phyloP scores from a whole-genome alignment of 2,888 invertebrate genomes.

The Phengaris alcon region DNA sequence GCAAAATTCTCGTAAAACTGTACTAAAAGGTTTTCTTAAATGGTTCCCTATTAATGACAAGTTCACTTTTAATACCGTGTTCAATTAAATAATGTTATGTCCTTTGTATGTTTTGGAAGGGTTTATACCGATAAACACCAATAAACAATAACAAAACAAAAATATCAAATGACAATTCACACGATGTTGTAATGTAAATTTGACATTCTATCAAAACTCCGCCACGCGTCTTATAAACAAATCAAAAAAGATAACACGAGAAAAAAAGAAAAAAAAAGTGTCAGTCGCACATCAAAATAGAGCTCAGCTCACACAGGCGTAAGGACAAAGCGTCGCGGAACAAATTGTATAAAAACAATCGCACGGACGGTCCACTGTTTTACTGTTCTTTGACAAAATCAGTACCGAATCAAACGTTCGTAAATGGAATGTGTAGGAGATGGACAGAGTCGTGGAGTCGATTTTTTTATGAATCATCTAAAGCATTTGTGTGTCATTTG shows the following conservation, averaged over 20 bases:
- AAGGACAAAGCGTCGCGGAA: constrained; percentile 59
- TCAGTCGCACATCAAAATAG: constrained; percentile 75
- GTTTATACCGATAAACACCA: constrained; percentile 12
- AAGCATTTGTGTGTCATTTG: too few relatives aligned
- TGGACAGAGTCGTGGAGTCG: constrained; percentile 47
- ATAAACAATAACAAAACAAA: constrained; percentile 21
- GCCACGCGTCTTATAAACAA: constrained; percentile 60
- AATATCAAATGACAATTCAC: constrained; percentile 50
- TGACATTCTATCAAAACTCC: constrained; percentile 73
- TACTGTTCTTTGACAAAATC: constrained; percentile 75
- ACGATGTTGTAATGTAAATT: constrained; percentile 67
- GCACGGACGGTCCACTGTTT: constrained; percentile 64
- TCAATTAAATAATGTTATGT: neutral
- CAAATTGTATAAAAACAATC: constrained; percentile 77
- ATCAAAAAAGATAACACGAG: constrained; percentile 58
- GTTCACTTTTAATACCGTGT: neutral
- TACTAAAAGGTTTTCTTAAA: too few relatives aligned
- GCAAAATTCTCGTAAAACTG: too few relatives aligned
- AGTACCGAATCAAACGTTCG: constrained; percentile 71
- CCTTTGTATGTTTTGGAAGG: neutral
- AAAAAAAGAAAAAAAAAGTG: constrained; percentile 62
- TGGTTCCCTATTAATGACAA: neutral
- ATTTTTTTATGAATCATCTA: neutral
- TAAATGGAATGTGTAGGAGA: constrained; percentile 68
- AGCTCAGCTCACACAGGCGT: constrained; percentile 52